Conservation (phyloP, 2,797 vertebrate species). For the Enteromius fasciolatus region DNA sequence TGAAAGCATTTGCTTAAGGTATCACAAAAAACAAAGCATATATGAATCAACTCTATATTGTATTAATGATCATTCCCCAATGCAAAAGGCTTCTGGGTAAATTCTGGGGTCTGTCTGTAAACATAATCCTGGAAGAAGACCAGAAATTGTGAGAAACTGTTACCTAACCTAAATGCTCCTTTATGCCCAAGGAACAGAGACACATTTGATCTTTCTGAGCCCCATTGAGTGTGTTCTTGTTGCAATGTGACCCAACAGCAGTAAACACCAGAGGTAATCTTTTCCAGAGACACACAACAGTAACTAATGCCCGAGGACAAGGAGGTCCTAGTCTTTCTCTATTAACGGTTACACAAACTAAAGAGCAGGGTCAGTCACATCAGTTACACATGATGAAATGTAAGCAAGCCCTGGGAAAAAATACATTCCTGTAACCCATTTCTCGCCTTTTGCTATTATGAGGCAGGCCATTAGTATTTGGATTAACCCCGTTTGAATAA, state of each 20-base stretch:
- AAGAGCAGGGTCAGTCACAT: conserved; percentile 22
- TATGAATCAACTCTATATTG: neutral
- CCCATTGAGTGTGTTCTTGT: conserved; percentile 42
- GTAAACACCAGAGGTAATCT: conserved; percentile 33
- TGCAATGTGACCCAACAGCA: conserved; percentile 45
- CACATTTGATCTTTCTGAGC: conserved; percentile 50
- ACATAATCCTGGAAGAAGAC: conserved; percentile 24
- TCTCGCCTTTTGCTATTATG: conserved; percentile 31
- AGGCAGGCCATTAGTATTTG: conserved; percentile 18
- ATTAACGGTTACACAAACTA: conserved; percentile 23
- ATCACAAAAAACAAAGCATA: conserved; percentile 50
- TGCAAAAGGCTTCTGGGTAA: neutral
- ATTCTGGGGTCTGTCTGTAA: conserved; percentile 22
- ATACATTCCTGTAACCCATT: conserved; percentile 22
- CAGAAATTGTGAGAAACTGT: conserved; percentile 44
- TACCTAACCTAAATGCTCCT: conserved; percentile 44
- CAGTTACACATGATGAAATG: conserved; percentile 22
- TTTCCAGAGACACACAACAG: conserved; percentile 33
- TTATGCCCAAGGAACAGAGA: conserved; percentile 47
- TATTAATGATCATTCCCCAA: neutral
- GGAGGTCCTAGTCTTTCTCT: conserved; percentile 39
- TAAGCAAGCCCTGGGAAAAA: conserved; percentile 17
- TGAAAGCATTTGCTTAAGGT: conserved; percentile 21
- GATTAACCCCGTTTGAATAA: conserved; percentile 35
- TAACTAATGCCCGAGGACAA: conserved; percentile 38